A percentile compares a stretch with the other conserved stretches of the same genome.
Evolutionary conservation across 2,113 vertebrate genomes (phyloP).

Genomic region (Andinoacara biseriatus): DNA sequence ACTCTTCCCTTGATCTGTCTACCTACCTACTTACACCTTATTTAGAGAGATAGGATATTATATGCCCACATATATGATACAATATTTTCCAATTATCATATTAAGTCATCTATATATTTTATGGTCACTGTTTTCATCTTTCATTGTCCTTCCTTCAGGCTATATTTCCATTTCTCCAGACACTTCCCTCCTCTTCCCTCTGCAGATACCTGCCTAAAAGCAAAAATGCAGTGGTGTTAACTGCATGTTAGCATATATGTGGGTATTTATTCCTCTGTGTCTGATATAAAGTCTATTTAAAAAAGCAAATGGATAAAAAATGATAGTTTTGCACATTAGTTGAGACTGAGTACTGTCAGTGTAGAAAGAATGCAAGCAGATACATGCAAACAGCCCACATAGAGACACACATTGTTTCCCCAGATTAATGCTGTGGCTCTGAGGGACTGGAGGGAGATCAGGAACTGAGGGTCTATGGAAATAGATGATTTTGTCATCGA

Average conservation of each 20-base stretch:
- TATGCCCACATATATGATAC: conserved; percentile 53
- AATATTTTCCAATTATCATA: conserved; percentile 77
- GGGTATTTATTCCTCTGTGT: conserved; percentile 86
- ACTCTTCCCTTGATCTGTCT: conserved; percentile 27
- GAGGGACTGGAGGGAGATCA: conserved; percentile 90
- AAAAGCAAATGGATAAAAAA: conserved; percentile 62
- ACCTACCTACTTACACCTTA: conserved; percentile 3
- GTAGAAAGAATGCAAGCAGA: conserved; percentile 78
- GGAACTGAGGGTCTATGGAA: conserved; percentile 89
- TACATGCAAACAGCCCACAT: conserved; percentile 70
- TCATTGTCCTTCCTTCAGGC: conserved; percentile 63
- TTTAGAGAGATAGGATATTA: neutral
- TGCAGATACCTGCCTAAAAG: conserved; percentile 45
- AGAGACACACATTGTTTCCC: conserved; percentile 81
- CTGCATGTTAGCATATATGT: conserved; percentile 88
- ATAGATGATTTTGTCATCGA: conserved; percentile 76
- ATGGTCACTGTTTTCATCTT: conserved; percentile 76
- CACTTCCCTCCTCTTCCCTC: conserved; percentile 9
- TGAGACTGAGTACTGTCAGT: conserved; percentile 87
- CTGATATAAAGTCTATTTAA: conserved; percentile 67
- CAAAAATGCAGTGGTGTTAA: conserved; percentile 87
- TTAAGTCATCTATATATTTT: conserved; percentile 74
- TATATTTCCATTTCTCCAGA: conserved; percentile 29
- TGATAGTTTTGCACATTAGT: conserved; percentile 89
- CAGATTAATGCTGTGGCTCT: conserved; percentile 94